Evolutionary conservation across 2,113 vertebrate species (phyloP).

Genomic region (Brachypodius melanocephalos): DNA sequence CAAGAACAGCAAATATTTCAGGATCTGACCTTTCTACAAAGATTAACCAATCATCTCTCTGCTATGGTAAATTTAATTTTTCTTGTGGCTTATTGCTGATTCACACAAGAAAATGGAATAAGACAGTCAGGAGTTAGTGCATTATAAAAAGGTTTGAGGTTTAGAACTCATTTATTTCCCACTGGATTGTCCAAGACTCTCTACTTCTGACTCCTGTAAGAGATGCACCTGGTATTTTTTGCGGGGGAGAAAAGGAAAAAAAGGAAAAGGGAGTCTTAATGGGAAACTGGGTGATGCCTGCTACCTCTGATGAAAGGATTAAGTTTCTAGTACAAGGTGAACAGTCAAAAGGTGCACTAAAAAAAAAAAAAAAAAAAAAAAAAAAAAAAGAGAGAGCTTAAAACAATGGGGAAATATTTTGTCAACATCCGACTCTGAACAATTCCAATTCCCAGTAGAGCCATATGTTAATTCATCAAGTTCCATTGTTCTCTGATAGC

Average conservation of each 20-base stretch:
- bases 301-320: not conserved
- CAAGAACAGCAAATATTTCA: not conserved
- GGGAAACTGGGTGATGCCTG: not conserved
- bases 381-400: not conserved
- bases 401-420: slow-evolving; percentile 36
- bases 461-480: not conserved
- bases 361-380: not conserved
- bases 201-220: not conserved
- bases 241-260: fast-evolving
- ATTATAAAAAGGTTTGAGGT: not conserved
- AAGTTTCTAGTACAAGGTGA: slow-evolving; percentile 2
- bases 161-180: not conserved
- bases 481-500: not conserved
- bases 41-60: not conserved
- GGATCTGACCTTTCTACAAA: not conserved
- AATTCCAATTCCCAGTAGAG: slow-evolving; percentile 16
- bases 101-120: not conserved
- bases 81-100: not conserved
- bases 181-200: not conserved
- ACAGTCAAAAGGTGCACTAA: not conserved
- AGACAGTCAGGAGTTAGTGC: not conserved
- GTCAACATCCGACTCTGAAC: slow-evolving; percentile 27
- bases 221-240: not conserved
- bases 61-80: not conserved
- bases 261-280: not conserved